Base-by-base conservation (phyloP, 2,113 vertebrate genomes). In the Ia io region DNA sequence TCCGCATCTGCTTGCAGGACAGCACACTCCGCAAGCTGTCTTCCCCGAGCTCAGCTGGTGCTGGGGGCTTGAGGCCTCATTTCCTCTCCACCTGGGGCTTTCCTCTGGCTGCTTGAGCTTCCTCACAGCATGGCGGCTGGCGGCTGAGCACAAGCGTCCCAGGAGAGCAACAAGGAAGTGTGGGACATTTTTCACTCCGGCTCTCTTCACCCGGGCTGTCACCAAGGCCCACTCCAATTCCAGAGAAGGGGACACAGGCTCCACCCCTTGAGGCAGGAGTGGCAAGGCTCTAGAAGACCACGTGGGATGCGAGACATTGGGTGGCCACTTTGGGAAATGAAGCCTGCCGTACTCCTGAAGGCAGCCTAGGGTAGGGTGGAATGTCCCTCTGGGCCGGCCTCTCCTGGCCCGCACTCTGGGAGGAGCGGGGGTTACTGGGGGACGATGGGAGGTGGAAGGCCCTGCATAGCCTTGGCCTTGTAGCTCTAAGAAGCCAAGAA, bases 21-120 rank as follows among this genome's bases (percentile, higher is more conserved):
- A 22, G 32, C 4, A 1, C 12, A 23, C 47, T 22, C 7, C 0
- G 2, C 3, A 0, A 1, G 22, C 63, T 23, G 40, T 23, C 49
- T 61, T 32, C 49, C 17, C 25, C 11, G 25, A 18, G 9, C 40
- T 76, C 22, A 16, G 28, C 35, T 5, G 28, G 53, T 28, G 10
- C 20, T 42, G 28, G 44, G n/a, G 53, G 22, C 84, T 23, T 11
- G 2, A 49, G 53, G 22, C 22, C 9, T 82, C 67, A 7, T 51
- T 4, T 82, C 20, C 42, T 73, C 35, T 42, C 35, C 18, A n/a
- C 6, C 2, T 40, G 56, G 42, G 12, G 35, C 35, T 40, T 53
- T 32, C 67, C 30, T 74, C 84, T 9, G 25, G 40, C 51, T 74
- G 30, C 67, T 88, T 65, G 53, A 61, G 16, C 63, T 65, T 88